Base-by-base conservation (phyloP, 2,888 invertebrate species). In the Dicyrtoma fusca region DNA sequence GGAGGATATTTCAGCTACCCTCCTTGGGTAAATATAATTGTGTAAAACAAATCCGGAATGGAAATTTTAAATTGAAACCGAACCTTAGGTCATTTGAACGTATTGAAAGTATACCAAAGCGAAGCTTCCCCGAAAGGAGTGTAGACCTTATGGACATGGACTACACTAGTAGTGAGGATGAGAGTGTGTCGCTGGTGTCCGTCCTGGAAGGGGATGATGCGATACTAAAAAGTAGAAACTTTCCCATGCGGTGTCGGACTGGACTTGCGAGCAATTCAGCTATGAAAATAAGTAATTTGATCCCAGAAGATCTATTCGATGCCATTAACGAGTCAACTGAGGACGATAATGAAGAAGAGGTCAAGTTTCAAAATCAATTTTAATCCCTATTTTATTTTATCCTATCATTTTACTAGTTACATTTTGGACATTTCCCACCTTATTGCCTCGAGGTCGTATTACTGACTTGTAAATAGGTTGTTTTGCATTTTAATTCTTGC, bases 341-440 rank as follows among this genome's bases (percentile, higher is more conserved):
- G 17, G 65, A 71, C 0, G 71, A 71, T 47, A 53, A 71, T 49
- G 71, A 71, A 19, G 71, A 71, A 55, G 71, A 71, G 71, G 64
- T 71, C 26, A 17, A 64, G 47, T 64, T 25, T 34, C 34, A 8
- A 34, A n/a, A 23, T 45, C 44, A n/a, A 17, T 42, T 61, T n/a
- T 26, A n/a, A 55, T 23, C 21, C 34, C 17, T 62, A 62, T 45
- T 4, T 5, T 34, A 5, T 59, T 23, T 10, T 57, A 6, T 57
- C 4, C 19, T 23, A 3, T 23, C 57, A 14, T 57, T 57, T 57
- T 23, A 14, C n/a, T n/a, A n/a, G n/a, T n/a, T 57, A 19, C 57
- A 57, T n/a, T n/a, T n/a, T n/a, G n/a, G n/a, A n/a, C n/a, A n/a
- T n/a, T n/a, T n/a, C n/a, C n/a, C n/a, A n/a, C n/a, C n/a, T n/a